Conservation (phyloP, 1,140 invertebrate genomes). For the Platyscapa corneri region DNA sequence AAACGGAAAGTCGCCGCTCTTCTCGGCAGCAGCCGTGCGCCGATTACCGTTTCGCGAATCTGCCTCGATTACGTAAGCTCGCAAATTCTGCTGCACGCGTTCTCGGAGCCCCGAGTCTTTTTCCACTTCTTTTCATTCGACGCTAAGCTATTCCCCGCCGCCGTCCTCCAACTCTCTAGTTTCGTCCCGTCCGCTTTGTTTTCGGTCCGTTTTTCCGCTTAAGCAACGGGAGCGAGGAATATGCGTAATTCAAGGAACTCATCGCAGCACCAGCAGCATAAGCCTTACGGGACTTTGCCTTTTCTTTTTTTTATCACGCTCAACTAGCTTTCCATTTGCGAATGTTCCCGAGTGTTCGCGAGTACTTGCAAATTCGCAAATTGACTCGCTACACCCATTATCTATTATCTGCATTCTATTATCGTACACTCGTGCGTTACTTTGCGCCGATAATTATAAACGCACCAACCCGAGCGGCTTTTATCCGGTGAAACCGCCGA, state of each 20-base stretch:
- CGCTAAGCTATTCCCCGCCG: neutral
- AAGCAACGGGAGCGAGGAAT: neutral
- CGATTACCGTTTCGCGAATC: slow-evolving; percentile 56
- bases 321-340: neutral
- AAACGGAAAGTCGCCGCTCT: slow-evolving; percentile 44
- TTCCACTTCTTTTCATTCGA: neutral
- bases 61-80: slow-evolving; percentile 45
- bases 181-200: slow-evolving; percentile 9
- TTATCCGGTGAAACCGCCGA: too few relatives aligned
- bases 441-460: too few relatives aligned
- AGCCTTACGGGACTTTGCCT: neutral
- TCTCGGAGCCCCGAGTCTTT: neutral
- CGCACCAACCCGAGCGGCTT: too few relatives aligned
- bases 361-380: too few relatives aligned
- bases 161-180: neutral
- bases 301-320: neutral
- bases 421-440: too few relatives aligned
- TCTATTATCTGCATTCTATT: too few relatives aligned
- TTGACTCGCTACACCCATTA: too few relatives aligned
- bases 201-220: neutral
- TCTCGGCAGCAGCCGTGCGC: slow-evolving; percentile 45
- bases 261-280: neutral
- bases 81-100: neutral
- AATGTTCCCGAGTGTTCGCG: too few relatives aligned
- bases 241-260: neutral